Conservation (phyloP, 2,113 vertebrate species). For the Gila orcuttii region DNA sequence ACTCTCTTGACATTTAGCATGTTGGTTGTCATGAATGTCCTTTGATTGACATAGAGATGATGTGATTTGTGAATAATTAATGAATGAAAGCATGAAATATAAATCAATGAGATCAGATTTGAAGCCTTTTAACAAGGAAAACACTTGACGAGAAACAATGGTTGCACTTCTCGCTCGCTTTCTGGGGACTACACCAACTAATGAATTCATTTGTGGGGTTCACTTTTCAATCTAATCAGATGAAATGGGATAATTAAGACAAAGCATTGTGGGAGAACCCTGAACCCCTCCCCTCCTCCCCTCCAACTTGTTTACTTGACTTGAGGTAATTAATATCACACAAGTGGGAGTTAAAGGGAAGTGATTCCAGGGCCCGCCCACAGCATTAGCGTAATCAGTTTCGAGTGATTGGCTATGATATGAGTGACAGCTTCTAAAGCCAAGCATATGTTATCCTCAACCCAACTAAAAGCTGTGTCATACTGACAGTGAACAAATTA, state of each 20-base stretch:
- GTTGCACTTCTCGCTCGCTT: background rate
- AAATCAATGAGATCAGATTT: background rate
- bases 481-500: constrained; percentile 2
- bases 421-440: constrained; percentile 44
- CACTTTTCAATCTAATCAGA: constrained; percentile 73
- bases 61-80: constrained; percentile 9
- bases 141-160: constrained; percentile 32
- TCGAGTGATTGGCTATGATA: constrained; percentile 39
- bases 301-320: constrained; percentile 56
- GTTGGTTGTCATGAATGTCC: background rate
- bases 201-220: constrained; percentile 73
- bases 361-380: constrained; percentile 45
- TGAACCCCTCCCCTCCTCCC: constrained; percentile 42
- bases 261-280: constrained; percentile 62
- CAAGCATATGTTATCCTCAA: constrained; percentile 17
- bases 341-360: constrained; percentile 58
- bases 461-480: background rate
- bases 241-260: constrained; percentile 76
- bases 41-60: constrained; percentile 1
- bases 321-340: constrained; percentile 64
- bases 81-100: constrained; percentile 11
- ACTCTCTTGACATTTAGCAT: background rate
- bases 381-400: constrained; percentile 50
- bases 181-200: constrained; percentile 52
- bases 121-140: background rate